These are phyloP conservation scores for Serripes groenlandicus DNA, from an alignment of 2,888 invertebrate genomes.

Conservation along the genomic window DNA sequence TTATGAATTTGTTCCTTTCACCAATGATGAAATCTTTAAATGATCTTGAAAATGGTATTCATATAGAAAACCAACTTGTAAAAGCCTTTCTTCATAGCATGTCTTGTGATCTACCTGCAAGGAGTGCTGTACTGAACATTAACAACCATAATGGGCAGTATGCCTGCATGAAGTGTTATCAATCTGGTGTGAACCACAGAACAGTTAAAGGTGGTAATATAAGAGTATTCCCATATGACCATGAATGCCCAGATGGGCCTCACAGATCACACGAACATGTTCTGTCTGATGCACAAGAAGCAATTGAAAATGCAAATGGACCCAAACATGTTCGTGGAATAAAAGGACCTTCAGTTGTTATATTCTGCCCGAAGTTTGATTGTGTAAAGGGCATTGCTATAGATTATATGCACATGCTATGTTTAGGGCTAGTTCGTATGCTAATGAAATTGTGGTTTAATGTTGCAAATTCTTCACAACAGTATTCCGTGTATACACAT, in stretches of 20 bases:
- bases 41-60: neutral
- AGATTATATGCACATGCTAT: no score
- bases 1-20: conserved; percentile 19
- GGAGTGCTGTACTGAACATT: conserved; percentile 33
- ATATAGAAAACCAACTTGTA: conserved; percentile 1
- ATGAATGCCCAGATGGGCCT: neutral
- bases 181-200: conserved; percentile 22
- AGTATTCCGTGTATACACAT: no score
- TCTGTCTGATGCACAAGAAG: neutral
- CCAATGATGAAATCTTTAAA: conserved; percentile 21
- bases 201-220: conserved; percentile 33
- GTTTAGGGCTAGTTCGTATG: no score
- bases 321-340: no score
- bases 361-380: no score
- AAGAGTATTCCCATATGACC: conserved; percentile 31
- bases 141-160: conserved; percentile 31
- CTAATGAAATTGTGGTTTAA: no score
- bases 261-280: neutral
- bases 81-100: conserved; percentile 11
- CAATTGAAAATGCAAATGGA: no score
- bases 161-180: conserved; percentile 31
- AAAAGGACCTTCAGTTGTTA: no score
- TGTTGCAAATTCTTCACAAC: no score
- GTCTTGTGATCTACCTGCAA: conserved; percentile 48
- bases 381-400: no score